Percentiles rank a stretch among this genome's conserved stretches.
These are phyloP conservation scores for Odontesthes bonariensis DNA, from an alignment of 2,113 vertebrate genomes.

Conservation along the genomic window DNA sequence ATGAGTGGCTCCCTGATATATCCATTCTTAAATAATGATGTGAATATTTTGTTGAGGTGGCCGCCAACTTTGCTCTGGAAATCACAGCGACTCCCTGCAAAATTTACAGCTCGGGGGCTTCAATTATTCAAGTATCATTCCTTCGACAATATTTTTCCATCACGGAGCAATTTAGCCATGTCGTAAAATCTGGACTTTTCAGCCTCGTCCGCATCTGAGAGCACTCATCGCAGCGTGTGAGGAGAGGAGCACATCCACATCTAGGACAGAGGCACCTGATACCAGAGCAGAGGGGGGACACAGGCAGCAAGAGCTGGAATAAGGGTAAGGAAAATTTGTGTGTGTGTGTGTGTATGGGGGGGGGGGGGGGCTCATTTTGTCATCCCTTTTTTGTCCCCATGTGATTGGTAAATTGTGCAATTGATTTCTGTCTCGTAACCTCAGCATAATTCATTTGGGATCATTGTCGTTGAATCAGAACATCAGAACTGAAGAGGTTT, in stretches of 20 bases:
- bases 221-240: conserved; percentile 76
- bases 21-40: conserved; percentile 76
- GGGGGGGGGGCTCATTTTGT: conserved; percentile 46
- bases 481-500: not conserved
- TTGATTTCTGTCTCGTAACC: conserved; percentile 1
- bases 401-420: not conserved
- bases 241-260: conserved; percentile 70
- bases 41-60: conserved; percentile 77
- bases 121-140: conserved; percentile 83
- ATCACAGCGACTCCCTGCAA: conserved; percentile 77
- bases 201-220: conserved; percentile 66
- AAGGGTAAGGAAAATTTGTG: not conserved
- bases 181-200: conserved; percentile 68
- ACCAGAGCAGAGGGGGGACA: conserved; percentile 44
- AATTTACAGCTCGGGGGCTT: conserved; percentile 77
- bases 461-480: not conserved
- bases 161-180: conserved; percentile 78
- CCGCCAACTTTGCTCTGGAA: conserved; percentile 68
- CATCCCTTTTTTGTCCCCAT: conserved; percentile 9
- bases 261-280: conserved; percentile 68
- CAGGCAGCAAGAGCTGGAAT: conserved; percentile 13
- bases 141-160: conserved; percentile 85
- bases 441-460: conserved; percentile 10
- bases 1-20: conserved; percentile 58
- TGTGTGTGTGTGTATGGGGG: no score